Conservation (phyloP, 2,113 vertebrate species). For the Rhinichthys klamathensis region DNA sequence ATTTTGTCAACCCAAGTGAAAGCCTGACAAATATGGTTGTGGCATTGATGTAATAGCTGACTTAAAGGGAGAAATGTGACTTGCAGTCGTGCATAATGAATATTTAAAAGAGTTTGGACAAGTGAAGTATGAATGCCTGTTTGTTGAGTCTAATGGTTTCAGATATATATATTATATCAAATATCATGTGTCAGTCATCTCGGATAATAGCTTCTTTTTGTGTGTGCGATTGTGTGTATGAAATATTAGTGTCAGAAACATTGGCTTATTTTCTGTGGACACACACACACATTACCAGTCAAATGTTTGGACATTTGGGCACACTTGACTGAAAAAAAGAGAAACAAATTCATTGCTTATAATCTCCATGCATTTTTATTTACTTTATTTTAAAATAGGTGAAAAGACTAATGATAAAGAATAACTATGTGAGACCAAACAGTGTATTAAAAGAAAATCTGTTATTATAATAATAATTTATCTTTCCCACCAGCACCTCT, state of each 20-base stretch:
- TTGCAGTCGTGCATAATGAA: slow-evolving; percentile 28
- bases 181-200: slow-evolving; percentile 22
- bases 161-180: slow-evolving; percentile 21
- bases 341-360: too few species aligned
- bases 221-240: background rate
- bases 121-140: slow-evolving; percentile 10
- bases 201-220: background rate
- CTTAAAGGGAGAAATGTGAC: slow-evolving; percentile 32
- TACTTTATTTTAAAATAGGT: background rate
- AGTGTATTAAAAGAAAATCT: background rate
- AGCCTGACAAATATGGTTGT: slow-evolving; percentile 26
- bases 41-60: slow-evolving; percentile 19
- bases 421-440: background rate
- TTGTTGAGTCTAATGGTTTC: slow-evolving; percentile 25
- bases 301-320: too few species aligned
- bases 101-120: slow-evolving; percentile 34
- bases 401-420: background rate
- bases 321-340: too few species aligned
- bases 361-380: too few species aligned
- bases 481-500: background rate
- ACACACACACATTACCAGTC: too few species aligned
- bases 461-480: background rate
- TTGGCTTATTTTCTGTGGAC: too few species aligned
- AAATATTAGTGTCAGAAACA: background rate
- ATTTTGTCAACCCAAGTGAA: slow-evolving; percentile 12